phyloP scores from a whole-genome alignment of 2,113 vertebrate genomes.

The Labeo catla region DNA sequence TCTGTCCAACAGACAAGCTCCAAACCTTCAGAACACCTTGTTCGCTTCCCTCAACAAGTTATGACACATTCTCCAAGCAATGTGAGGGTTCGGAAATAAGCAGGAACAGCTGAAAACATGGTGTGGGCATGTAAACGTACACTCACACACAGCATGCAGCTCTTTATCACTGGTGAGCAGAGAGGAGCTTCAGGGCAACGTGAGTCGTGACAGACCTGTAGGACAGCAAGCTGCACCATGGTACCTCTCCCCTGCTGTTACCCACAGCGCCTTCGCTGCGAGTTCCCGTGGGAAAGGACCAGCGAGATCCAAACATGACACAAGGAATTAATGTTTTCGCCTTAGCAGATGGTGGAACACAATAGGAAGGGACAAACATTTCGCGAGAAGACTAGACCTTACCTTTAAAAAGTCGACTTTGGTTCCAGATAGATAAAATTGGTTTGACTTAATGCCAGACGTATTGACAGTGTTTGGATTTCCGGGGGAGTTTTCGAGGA shows the following conservation, averaged over 20 bases:
- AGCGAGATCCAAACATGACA: conserved; percentile 13
- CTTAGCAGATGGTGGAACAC: neutral
- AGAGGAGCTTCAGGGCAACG: conserved; percentile 43
- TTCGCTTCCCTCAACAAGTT: neutral
- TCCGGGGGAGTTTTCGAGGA: neutral
- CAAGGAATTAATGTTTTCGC: neutral
- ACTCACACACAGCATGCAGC: conserved; percentile 32
- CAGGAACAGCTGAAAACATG: conserved; percentile 41
- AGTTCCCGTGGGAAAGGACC: neutral
- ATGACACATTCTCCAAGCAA: conserved; percentile 6
- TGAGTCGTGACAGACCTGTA: conserved; percentile 52
- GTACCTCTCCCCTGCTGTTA: neutral
- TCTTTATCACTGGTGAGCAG: conserved; percentile 55
- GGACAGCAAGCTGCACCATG: conserved; percentile 32
- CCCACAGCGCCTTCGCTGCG: neutral
- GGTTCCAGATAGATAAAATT: neutral
- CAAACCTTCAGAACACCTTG: conserved; percentile 4
- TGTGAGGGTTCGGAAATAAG: conserved; percentile 22
- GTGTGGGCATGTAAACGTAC: conserved; percentile 32
- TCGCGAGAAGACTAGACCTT: neutral
- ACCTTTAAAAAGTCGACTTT: neutral
- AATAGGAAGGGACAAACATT: neutral
- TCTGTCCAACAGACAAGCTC: neutral
- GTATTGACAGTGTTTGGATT: neutral
- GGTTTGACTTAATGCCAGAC: neutral